Evolutionary conservation across 2,797 vertebrate genomes (phyloP).

Genomic region (Molossus molossus): DNA sequence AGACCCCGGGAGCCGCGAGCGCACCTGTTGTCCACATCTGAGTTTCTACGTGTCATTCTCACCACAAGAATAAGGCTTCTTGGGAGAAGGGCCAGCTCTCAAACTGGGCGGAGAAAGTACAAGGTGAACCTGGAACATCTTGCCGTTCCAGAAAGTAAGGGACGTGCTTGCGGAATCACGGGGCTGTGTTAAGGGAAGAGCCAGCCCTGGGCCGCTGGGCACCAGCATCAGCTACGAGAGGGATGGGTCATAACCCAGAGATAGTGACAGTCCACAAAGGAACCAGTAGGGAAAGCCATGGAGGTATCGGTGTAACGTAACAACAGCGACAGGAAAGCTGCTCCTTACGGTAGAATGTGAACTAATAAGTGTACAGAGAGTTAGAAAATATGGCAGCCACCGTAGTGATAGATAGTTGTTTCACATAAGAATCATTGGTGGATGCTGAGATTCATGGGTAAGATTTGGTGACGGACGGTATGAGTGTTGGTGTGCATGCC

Average conservation of each 20-base stretch:
- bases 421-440: not conserved
- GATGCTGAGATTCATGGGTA: not conserved
- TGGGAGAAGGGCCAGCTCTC: not conserved
- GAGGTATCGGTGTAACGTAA: too few species aligned
- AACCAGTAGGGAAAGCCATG: not conserved
- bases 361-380: not conserved
- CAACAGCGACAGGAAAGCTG: not conserved
- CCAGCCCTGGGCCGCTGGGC: not conserved
- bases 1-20: not conserved
- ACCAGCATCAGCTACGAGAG: too few species aligned
- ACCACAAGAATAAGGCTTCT: not conserved
- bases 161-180: accelerated
- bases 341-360: not conserved
- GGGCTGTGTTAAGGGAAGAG: accelerated
- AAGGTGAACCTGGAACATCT: not conserved
- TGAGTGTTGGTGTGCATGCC: not conserved
- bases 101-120: not conserved
- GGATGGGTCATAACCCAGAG: not conserved
- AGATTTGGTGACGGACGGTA: not conserved
- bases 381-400: not conserved
- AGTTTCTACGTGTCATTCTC: not conserved
- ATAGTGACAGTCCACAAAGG: not conserved
- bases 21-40: not conserved
- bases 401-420: not conserved
- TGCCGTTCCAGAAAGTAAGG: too few species aligned